Conservation (phyloP, 2,888 invertebrate genomes). For the Phrixothrix hirtus region DNA sequence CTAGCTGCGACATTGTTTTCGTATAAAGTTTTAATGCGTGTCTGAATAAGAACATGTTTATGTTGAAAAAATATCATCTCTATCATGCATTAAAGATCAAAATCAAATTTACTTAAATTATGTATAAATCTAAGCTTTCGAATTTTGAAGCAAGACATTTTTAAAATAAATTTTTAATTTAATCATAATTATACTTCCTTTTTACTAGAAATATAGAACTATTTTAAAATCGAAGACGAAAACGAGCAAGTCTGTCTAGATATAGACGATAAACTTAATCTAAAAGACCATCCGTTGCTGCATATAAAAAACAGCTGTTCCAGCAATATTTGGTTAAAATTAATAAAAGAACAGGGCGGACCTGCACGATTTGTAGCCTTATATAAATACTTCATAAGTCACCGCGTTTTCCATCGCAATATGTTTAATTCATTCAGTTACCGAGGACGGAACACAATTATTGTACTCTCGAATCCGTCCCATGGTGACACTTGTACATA, state of each 20-base stretch:
- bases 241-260: conserved; percentile 19
- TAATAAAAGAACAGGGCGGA: conserved; percentile 39
- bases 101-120: too few relatives aligned
- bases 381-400: conserved; percentile 39
- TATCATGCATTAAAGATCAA: too few relatives aligned
- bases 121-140: background rate
- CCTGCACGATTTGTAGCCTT: conserved; percentile 40
- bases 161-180: too few relatives aligned
- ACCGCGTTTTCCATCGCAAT: conserved; percentile 36
- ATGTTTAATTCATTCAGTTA: conserved; percentile 51
- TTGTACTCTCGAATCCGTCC: conserved; percentile 58
- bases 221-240: conserved; percentile 14
- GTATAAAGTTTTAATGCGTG: too few relatives aligned
- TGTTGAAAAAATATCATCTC: too few relatives aligned
- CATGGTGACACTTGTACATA: conserved; percentile 67
- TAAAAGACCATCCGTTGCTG: conserved; percentile 28
- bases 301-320: conserved; percentile 42
- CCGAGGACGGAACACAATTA: conserved; percentile 55
- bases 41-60: too few relatives aligned
- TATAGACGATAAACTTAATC: conserved; percentile 32
- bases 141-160: conserved; percentile 1
- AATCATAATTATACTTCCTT: background rate
- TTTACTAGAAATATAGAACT: background rate
- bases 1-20: too few relatives aligned
- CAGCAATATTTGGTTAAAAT: conserved; percentile 42